Evolutionary conservation across 2,113 vertebrate species (phyloP), one percentile per base, ranked within the genome.

Genomic region (Pitta sordida): DNA sequence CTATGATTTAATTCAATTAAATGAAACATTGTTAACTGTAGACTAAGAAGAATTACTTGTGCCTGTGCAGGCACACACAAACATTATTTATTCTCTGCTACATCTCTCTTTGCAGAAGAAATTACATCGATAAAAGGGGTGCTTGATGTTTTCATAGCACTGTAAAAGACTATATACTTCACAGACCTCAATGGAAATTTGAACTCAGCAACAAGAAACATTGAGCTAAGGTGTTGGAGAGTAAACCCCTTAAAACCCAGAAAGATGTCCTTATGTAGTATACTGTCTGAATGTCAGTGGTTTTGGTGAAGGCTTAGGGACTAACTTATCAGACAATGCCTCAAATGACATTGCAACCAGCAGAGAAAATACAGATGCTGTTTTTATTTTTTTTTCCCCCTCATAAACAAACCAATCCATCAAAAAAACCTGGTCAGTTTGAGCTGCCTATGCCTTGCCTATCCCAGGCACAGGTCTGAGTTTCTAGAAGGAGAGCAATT

Each of bases 1-100:
- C 88, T 96, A 91, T 95, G 93, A 94, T 97, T 97, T 97, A 96
- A 96, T 94, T 97, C 96, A 94, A 92, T 96, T 97, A 96, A 96
- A 96, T 96, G 86, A 91, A 94, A 80, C 60, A 90, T 62, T 92
- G 85, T 83, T 88, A 80, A 85, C 69, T 93, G 92, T 93, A 91
- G 86, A 86, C 80, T 92, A 89, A 87, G 94, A 94, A 82, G 60
- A 78, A 96, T 95, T 74, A 76, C 48, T 81, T 44, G 83, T 90
- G 90, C 44, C 68, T 88, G 56, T 56, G 83, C 86, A 85, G 69
- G 26, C 86, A 51, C 67, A 83, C 89, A 44, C 55, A 37, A 69
- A 55, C 41, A 91, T 89, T 91, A 87, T 95, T 97, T 95, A 94
- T 95, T 93, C 60, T 90, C 41, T 71, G 56, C 48, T 1, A 11